Conservation (phyloP, 2,797 vertebrate species). For the Pantherophis alleghaniensis region DNA sequence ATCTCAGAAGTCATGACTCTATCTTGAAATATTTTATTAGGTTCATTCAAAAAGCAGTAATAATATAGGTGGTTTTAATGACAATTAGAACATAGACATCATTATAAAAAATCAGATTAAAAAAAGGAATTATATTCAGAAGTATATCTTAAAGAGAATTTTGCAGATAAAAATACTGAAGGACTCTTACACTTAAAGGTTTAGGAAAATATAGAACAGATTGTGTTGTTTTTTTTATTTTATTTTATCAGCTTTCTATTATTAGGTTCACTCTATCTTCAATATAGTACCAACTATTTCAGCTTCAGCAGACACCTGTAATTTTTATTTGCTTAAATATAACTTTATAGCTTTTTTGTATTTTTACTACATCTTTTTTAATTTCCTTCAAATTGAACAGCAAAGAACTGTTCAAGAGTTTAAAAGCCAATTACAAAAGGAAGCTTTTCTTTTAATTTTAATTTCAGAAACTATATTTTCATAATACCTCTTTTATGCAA, state of each 20-base stretch:
- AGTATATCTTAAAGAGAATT: background rate
- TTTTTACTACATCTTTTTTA: slow-evolving; percentile 38
- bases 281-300: slow-evolving; percentile 10
- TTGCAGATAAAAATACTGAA: slow-evolving; percentile 20
- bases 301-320: slow-evolving; percentile 19
- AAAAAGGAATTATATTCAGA: slow-evolving; percentile 12
- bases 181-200: background rate
- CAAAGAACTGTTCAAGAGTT: background rate
- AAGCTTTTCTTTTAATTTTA: background rate
- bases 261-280: slow-evolving; percentile 20
- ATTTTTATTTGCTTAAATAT: slow-evolving; percentile 25
- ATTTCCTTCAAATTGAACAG: slow-evolving; percentile 22
- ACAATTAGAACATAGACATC: background rate
- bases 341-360: slow-evolving; percentile 29
- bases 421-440: background rate
- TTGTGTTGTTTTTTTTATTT: background rate
- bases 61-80: background rate
- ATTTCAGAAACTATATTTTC: background rate
- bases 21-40: background rate
- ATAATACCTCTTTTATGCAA: background rate
- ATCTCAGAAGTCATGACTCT: background rate
- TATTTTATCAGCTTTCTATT: slow-evolving; percentile 19
- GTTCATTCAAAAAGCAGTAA: background rate
- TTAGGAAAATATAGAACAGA: background rate
- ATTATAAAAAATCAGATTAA: background rate